phyloP scores from a whole-genome alignment of 2,888 invertebrate genomes.

The Prionchulus punctatus region DNA sequence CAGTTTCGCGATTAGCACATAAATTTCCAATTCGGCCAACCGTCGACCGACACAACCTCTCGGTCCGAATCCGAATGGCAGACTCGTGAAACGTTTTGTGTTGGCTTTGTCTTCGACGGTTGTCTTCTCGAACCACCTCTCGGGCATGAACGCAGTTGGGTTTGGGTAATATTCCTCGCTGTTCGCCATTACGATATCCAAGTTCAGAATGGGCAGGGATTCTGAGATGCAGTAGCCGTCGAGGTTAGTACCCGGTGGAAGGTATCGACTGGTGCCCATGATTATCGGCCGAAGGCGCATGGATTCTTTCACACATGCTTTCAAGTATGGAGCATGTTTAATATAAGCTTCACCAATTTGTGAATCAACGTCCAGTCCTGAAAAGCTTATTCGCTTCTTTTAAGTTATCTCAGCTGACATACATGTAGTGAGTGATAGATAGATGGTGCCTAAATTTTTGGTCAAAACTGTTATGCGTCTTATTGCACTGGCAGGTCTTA shows the following conservation, averaged over 20 bases:
- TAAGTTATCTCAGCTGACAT: too few species aligned
- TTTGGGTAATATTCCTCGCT: neutral
- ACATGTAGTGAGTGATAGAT: too few species aligned
- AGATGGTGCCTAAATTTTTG: too few species aligned
- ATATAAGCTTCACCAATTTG: too few species aligned
- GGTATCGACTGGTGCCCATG: neutral
- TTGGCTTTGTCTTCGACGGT: neutral
- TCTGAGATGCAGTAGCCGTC: neutral
- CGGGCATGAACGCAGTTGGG: neutral
- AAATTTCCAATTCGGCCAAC: neutral
- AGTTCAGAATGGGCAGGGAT: neutral
- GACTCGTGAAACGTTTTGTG: neutral
- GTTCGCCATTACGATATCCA: neutral
- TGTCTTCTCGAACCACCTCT: neutral
- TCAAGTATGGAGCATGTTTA: constrained; percentile 46
- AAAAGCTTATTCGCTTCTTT: too few species aligned
- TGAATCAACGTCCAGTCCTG: too few species aligned
- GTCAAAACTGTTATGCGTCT: too few species aligned
- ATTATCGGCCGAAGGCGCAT: neutral
- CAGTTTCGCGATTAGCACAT: constrained; percentile 20
- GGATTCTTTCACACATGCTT: constrained; percentile 59
- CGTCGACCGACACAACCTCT: neutral
- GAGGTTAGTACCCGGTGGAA: neutral
- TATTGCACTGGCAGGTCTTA: neutral
- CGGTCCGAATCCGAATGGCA: neutral